These are phyloP conservation scores for Aurelia aurita DNA, from an alignment of 30 jellyfish, hydroid and myxozoan genomes.

Conservation along the genomic window DNA sequence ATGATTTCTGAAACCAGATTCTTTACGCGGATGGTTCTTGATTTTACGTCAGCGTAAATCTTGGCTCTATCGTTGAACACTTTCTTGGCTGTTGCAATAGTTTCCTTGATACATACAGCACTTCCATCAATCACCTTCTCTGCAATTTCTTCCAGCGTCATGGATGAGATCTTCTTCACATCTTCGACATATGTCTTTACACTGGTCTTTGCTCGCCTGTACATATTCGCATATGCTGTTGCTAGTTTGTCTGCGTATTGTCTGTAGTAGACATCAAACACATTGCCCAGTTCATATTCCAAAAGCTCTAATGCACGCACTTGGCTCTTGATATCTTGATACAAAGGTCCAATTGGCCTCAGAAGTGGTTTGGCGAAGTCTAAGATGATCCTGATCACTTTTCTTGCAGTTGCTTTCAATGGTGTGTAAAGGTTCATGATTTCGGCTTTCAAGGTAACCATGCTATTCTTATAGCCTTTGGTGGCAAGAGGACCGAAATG, in stretches of 20 bases:
- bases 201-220: conserved; percentile 3
- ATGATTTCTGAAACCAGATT: neutral
- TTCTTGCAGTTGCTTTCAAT: conserved; percentile 14
- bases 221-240: neutral
- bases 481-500: conserved; percentile 88
- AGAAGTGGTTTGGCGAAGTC: conserved; percentile 68
- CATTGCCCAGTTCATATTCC: conserved; percentile 41
- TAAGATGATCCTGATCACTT: conserved; percentile 21
- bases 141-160: conserved; percentile 79
- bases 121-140: conserved; percentile 44
- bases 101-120: conserved; percentile 18
- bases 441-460: conserved; percentile 28
- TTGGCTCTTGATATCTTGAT: conserved; percentile 64
- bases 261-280: neutral
- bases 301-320: conserved; percentile 57
- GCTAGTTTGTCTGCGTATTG: neutral
- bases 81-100: neutral
- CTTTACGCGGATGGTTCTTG: neutral
- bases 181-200: neutral
- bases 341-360: conserved; percentile 72
- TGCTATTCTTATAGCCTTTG: conserved; percentile 29
- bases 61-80: conserved; percentile 13
- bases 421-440: conserved; percentile 32
- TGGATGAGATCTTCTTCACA: conserved; percentile 34
- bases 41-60: conserved; percentile 1